Evolutionary conservation across 1,140 invertebrate species (phyloP).

Genomic region (Achroia grisella): DNA sequence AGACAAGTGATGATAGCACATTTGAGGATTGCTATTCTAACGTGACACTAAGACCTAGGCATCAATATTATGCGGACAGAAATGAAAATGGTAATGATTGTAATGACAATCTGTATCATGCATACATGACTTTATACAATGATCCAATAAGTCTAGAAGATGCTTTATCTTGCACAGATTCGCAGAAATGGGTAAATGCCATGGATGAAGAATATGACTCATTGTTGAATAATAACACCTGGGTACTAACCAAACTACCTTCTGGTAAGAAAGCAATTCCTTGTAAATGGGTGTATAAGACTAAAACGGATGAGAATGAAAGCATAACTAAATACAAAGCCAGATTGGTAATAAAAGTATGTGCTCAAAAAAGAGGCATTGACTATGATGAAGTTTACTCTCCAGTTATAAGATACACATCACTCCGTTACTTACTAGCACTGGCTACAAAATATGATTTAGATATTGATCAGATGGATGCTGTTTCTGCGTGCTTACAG

Average conservation of each 20-base stretch:
- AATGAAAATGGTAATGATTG: neutral
- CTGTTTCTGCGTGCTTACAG: slow-evolving; percentile 18
- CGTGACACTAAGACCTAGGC: neutral
- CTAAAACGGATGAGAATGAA: slow-evolving; percentile 8
- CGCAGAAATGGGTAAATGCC: slow-evolving; percentile 9
- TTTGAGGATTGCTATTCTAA: neutral
- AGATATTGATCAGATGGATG: slow-evolving; percentile 22
- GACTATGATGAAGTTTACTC: slow-evolving; percentile 21
- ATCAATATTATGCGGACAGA: slow-evolving; percentile 6
- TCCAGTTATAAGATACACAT: slow-evolving; percentile 19
- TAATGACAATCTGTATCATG: slow-evolving; percentile 16
- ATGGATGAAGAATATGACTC: slow-evolving; percentile 5
- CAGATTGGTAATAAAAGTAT: slow-evolving; percentile 13
- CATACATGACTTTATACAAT: slow-evolving; percentile 7
- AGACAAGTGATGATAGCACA: neutral
- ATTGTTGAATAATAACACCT: slow-evolving; percentile 5
- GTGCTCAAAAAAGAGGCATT: slow-evolving; percentile 13
- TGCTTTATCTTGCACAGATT: slow-evolving; percentile 7
- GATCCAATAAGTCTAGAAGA: slow-evolving; percentile 10
- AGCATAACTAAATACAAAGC: slow-evolving; percentile 6
- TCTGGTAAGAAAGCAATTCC: slow-evolving; percentile 6
- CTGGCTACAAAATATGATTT: slow-evolving; percentile 19
- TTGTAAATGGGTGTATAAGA: slow-evolving; percentile 13
- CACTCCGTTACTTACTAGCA: slow-evolving; percentile 14
- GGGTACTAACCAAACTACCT: slow-evolving; percentile 2